Evolutionary conservation across 92 coral and sea anemone genomes (phyloP), one percentile per base, ranked within the genome.

Genomic region (Parazoanthus swiftii): DNA sequence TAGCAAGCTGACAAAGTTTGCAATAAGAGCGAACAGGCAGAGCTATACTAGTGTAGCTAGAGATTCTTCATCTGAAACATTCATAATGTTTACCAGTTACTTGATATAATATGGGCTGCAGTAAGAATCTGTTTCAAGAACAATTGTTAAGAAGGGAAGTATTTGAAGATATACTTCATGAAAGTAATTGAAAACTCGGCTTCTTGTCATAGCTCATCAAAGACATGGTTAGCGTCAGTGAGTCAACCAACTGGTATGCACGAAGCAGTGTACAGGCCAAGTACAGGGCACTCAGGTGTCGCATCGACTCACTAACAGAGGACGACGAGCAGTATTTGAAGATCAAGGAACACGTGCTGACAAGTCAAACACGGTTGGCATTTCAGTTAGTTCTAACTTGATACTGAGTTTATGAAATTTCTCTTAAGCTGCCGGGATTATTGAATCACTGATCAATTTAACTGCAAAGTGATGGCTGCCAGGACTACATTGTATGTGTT

Each of bases 151-250:
- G 9, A 51, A 51, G 58, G 18, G 59, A 54, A 13, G 2, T 54
- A 13, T 54, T 54, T 0, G 20, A 54, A 54, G 59, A 14, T 15
- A 0, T 54, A 29, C 33, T 29, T 29, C 33, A 29, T 29, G 33
- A 29, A 54, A 54, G 18, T 54, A 13, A 54, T 13, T 54, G 59
- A 54, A 54, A 54, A 54, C 59, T 3, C 59, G 74, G 10, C 59
- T 86, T 88, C 58, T 68, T 86, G 25, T 81, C 25, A 74, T 88
- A 97, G 98, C 93, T 97, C 16, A 94, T 97, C 82, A 95, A 92
- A 86, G 99, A 97, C 90, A 93, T 97, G 92, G 91, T 97, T 0
- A 91, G 89, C 50, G 89, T 97, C 80, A 93, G 95, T 51, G 99
- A 97, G 82, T 89, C 95, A 11, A 93, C 97, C 65, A 95, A 90